Base-by-base conservation (phyloP, 2,888 invertebrate species). In the Thymelicus acteon region DNA sequence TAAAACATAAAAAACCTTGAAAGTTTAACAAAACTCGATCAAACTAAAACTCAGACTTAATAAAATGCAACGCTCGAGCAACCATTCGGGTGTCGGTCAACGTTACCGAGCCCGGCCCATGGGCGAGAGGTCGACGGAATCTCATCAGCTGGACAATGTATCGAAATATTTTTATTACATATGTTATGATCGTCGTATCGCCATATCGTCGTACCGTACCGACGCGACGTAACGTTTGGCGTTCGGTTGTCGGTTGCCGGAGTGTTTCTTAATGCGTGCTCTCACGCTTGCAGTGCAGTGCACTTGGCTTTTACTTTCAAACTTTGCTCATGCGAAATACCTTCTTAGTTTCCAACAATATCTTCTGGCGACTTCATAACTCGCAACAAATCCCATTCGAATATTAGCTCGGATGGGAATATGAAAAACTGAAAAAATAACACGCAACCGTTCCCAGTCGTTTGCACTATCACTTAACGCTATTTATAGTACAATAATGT, bases 371-470 rank as follows among this genome's bases (percentile, higher is more conserved):
- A 72, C 65, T 72, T 44, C 44, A 58, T 67, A 71, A 72, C 66
- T 73, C 60, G 69, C 64, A 64, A 62, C 60, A 62, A 48, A 72
- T 69, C 69, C 61, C 40, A 68, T 63, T 69, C 63, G 65, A 65
- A 60, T 69, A 48, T 62, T 48, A 67, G 60, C 49, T 37, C 78
- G 76, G 77, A 80, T 37, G 78, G 77, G 77, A 80, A 82, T 79
- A 79, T 72, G 75, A 60, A 40, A 0, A n/a, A n/a, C n/a, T n/a
- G n/a, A n/a, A n/a, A 67, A 54, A 31, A 52, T 65, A 72, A 64
- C 64, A 80, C 85, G 90, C 91, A 82, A 86, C 92, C 93, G 93
- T 92, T 92, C 93, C 93, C 93, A 93, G 90, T 89, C 86, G 84
- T 87, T 93, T 93, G 92, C 92, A 93, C 93, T 93, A 92, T 90